Conservation (phyloP, 2,888 invertebrate genomes). For the Apotomis turbidana region DNA sequence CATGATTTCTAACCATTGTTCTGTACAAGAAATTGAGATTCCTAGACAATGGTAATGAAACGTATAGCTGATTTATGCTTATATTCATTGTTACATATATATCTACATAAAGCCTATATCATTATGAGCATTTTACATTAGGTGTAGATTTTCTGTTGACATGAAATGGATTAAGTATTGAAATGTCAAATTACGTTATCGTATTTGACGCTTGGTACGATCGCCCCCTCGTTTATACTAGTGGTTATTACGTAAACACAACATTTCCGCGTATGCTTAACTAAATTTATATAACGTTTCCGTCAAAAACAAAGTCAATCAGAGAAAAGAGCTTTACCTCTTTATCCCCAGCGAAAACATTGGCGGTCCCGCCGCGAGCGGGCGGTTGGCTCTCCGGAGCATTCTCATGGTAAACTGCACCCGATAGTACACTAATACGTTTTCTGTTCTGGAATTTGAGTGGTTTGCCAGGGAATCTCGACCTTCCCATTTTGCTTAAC, state of each 20-base stretch:
- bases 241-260: conserved; percentile 80
- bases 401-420: conserved; percentile 82
- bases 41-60: not conserved
- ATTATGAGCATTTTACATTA: not conserved
- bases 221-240: conserved; percentile 62
- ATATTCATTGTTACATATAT: not conserved
- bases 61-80: not conserved
- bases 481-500: conserved; percentile 89
- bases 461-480: conserved; percentile 95
- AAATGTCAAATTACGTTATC: conserved; percentile 70
- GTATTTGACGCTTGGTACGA: conserved; percentile 57
- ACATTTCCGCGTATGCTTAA: conserved; percentile 60
- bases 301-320: conserved; percentile 48
- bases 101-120: not conserved
- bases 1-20: not conserved
- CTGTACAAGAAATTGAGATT: not conserved
- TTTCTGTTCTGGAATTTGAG: conserved; percentile 94
- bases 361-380: conserved; percentile 73
- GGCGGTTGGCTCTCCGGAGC: conserved; percentile 75
- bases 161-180: conserved; percentile 57
- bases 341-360: conserved; percentile 80
- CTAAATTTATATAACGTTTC: conserved; percentile 55
- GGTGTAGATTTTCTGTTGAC: conserved; percentile 62
- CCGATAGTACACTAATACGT: conserved; percentile 91
- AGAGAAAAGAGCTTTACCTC: conserved; percentile 67